These are phyloP conservation scores for Seira ritae DNA, from an alignment of 2,888 invertebrate genomes.

Conservation along the genomic window DNA sequence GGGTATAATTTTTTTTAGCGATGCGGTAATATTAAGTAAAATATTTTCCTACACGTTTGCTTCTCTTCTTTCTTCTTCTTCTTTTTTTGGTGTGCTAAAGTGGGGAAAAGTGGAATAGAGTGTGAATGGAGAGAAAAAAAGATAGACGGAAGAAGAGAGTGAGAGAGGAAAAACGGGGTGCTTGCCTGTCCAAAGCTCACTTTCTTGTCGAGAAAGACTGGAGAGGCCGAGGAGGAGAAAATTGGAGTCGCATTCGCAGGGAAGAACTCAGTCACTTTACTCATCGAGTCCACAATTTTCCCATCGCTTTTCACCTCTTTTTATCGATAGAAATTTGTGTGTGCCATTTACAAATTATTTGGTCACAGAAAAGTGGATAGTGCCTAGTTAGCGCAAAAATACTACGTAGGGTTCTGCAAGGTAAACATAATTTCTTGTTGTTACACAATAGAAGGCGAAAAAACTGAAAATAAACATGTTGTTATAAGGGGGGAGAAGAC, in stretches of 20 bases:
- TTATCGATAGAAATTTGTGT: too few relatives aligned
- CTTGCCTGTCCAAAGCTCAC: slow-evolving; percentile 14
- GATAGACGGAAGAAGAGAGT: background rate
- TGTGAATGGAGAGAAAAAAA: background rate
- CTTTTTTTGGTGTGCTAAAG: too few relatives aligned
- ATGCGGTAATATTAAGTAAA: background rate
- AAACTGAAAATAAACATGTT: background rate
- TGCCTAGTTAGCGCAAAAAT: background rate
- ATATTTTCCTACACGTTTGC: background rate
- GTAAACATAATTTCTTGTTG: too few relatives aligned
- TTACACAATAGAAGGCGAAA: background rate
- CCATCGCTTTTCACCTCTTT: too few relatives aligned
- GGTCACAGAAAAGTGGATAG: background rate
- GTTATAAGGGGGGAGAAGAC: background rate
- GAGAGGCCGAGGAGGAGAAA: background rate
- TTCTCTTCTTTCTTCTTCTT: too few relatives aligned
- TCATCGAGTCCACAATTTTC: too few relatives aligned
- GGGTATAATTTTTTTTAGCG: slow-evolving; percentile 1
- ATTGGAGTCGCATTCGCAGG: background rate
- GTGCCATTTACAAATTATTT: slow-evolving; percentile 1
- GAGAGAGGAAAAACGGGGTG: slow-evolving; percentile 10
- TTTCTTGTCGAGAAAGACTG: slow-evolving; percentile 12
- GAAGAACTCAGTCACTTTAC: background rate
- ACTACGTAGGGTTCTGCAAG: too few relatives aligned
- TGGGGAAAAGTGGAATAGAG: too few relatives aligned